phyloP scores from a whole-genome alignment of 2,888 invertebrate species.

The Pyralis farinalis region DNA sequence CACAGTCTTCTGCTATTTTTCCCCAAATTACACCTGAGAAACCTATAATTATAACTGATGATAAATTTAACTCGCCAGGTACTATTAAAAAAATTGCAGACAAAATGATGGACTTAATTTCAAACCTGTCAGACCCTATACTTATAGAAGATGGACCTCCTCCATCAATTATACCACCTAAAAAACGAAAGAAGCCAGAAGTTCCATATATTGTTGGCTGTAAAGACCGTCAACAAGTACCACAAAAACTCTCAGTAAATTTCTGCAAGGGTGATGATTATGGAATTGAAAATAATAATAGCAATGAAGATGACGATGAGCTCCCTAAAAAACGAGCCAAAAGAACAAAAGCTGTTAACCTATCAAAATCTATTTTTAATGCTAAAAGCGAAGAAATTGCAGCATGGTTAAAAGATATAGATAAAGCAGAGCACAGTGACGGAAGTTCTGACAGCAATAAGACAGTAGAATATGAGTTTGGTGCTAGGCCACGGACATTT shows the following conservation, averaged over 20 bases:
- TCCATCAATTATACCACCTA: slow-evolving; percentile 27
- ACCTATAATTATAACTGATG: slow-evolving; percentile 1
- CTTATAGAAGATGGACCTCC: slow-evolving; percentile 16
- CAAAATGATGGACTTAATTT: slow-evolving; percentile 19
- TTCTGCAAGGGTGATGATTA: slow-evolving; percentile 31
- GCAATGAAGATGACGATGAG: slow-evolving; percentile 18
- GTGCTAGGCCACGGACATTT: slow-evolving; percentile 23
- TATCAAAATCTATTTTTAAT: slow-evolving; percentile 39
- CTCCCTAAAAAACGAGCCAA: slow-evolving; percentile 18
- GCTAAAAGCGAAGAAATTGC: slow-evolving; percentile 32
- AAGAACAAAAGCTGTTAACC: slow-evolving; percentile 18
- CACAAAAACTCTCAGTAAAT: slow-evolving; percentile 17
- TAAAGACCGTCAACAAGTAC: slow-evolving; percentile 26
- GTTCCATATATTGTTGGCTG: slow-evolving; percentile 38
- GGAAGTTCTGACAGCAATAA: slow-evolving; percentile 32
- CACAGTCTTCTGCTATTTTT: background rate
- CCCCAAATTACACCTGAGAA: background rate
- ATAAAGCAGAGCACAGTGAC: slow-evolving; percentile 20
- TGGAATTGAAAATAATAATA: slow-evolving; percentile 25
- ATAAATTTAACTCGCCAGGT: slow-evolving; percentile 16
- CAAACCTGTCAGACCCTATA: slow-evolving; percentile 16
- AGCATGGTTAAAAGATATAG: slow-evolving; percentile 16
- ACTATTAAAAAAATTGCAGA: slow-evolving; percentile 21
- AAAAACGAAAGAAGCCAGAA: slow-evolving; percentile 29
- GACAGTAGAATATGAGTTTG: slow-evolving; percentile 16